These are phyloP conservation scores for Pteronotus mesoamericanus DNA, from an alignment of 2,797 vertebrate species.

Conservation along the genomic window DNA sequence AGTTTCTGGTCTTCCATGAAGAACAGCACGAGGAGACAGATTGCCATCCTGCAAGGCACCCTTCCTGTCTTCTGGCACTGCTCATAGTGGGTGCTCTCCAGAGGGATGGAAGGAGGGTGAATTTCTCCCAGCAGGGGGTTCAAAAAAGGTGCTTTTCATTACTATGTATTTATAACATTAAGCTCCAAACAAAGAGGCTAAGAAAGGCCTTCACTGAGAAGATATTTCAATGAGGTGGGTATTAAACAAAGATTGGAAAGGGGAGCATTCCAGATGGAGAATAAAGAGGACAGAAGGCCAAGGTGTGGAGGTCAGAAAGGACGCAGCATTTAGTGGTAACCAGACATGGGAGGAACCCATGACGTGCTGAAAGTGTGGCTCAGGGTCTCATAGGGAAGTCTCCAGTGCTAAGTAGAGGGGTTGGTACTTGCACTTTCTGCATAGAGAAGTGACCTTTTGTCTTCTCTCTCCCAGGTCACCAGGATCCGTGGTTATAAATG, in stretches of 20 bases:
- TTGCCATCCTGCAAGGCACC: neutral
- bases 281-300: neutral
- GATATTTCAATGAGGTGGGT: neutral
- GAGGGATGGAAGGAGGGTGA: neutral
- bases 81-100: neutral
- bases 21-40: neutral
- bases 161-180: neutral
- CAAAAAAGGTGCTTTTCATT: neutral
- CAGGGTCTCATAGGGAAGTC: fast-evolving
- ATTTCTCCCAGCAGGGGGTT: neutral
- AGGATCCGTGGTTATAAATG: neutral
- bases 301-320: too few species aligned
- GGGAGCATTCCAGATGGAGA: neutral
- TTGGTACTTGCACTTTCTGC: neutral
- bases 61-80: neutral
- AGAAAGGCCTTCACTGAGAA: neutral
- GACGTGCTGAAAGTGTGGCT: neutral
- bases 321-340: neutral
- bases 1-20: neutral
- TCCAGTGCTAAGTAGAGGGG: neutral
- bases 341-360: neutral
- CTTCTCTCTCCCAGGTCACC: neutral
- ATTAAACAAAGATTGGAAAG: neutral
- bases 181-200: neutral
- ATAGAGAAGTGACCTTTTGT: neutral